Conservation (phyloP, 1,140 invertebrate species). For the Apis florea region DNA sequence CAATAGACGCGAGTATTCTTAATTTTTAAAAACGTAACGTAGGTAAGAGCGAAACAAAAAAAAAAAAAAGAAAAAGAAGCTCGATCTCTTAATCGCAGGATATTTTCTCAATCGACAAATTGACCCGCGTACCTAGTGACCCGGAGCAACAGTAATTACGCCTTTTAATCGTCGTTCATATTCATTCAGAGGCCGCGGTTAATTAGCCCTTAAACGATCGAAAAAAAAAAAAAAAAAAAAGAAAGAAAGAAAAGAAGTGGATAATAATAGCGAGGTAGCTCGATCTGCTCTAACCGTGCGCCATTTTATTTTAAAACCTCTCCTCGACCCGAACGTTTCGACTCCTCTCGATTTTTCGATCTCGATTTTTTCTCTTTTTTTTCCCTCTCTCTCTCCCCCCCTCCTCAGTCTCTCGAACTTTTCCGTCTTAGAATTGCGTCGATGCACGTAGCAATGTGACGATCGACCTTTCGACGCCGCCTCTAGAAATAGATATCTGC, state of each 20-base stretch:
- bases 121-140: not conserved
- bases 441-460: constrained; percentile 8
- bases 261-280: too few species aligned
- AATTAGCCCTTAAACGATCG: constrained; percentile 1
- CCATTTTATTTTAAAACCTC: not conserved
- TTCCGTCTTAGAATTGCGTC: not conserved
- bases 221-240: not conserved
- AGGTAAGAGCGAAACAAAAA: too few species aligned
- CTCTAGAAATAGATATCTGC: constrained; percentile 25
- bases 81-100: too few species aligned
- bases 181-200: not conserved
- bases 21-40: too few species aligned
- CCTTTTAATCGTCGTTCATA: constrained; percentile 23
- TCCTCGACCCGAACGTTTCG: not conserved
- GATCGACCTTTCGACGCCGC: constrained; percentile 28
- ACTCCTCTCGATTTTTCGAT: not conserved
- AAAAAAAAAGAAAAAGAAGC: too few species aligned
- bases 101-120: constrained; percentile 6
- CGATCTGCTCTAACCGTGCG: not conserved
- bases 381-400: too few species aligned
- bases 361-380: too few species aligned
- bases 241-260: not conserved
- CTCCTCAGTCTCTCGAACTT: not conserved
- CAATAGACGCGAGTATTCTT: too few species aligned
- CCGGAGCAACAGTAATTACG: not conserved